Evolutionary conservation across 2,888 invertebrate genomes (phyloP).

Genomic region (Sepiola atlantica): DNA sequence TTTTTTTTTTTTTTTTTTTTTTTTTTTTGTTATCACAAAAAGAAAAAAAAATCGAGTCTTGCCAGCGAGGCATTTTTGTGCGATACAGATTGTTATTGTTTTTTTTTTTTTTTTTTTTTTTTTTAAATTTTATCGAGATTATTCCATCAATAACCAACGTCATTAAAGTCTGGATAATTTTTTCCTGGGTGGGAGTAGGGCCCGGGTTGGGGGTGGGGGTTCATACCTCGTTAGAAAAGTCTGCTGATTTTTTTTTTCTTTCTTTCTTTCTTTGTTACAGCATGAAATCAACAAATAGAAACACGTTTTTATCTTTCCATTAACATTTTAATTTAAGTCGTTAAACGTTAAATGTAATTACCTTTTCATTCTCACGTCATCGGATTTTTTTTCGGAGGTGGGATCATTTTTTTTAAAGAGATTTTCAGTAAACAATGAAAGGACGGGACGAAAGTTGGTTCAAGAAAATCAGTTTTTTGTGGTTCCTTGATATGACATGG

Average conservation of each 20-base stretch:
- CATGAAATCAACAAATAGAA: conserved; percentile 11
- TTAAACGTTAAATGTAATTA: no score
- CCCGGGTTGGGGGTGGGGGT: no score
- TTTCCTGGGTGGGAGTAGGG: neutral
- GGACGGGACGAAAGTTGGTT: no score
- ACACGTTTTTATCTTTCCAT: neutral
- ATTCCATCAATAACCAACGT: conserved; percentile 32
- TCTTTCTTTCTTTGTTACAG: neutral
- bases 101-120: no score
- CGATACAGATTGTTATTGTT: neutral
- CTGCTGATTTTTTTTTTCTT: neutral
- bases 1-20: no score
- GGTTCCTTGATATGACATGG: no score
- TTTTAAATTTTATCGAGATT: no score
- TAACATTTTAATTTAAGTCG: no score
- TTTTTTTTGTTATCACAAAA: conserved; percentile 32
- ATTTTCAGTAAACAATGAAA: no score
- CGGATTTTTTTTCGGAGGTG: neutral
- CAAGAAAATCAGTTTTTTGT: no score
- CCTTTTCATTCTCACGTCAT: neutral
- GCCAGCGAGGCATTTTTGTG: neutral
- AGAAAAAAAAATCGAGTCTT: neutral
- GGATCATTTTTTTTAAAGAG: neutral
- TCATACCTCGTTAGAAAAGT: conserved; percentile 36
- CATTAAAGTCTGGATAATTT: neutral